Evolutionary conservation across 2,888 invertebrate species (phyloP).

Genomic region (Metallyticus violacea): DNA sequence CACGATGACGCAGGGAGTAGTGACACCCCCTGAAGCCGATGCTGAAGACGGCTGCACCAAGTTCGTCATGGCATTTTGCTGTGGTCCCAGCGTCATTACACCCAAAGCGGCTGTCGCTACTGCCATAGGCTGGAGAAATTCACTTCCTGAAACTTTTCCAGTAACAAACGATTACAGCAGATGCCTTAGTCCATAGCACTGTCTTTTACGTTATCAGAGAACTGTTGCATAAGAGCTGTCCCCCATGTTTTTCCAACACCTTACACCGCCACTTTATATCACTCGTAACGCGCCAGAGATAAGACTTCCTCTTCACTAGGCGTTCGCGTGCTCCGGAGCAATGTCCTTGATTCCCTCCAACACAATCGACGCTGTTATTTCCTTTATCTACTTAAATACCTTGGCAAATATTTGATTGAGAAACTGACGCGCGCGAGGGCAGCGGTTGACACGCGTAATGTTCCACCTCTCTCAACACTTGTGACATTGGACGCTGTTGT

Average conservation of each 20-base stretch:
- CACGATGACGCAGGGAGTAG: slow-evolving; percentile 55
- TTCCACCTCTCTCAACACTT: background rate
- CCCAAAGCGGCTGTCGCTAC: slow-evolving; percentile 41
- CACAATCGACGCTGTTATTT: background rate
- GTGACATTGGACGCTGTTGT: background rate
- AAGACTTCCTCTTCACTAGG: background rate
- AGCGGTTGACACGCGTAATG: background rate
- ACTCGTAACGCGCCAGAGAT: background rate
- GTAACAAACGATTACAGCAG: background rate
- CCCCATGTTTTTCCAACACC: background rate
- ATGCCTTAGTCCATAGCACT: background rate
- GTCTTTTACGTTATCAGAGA: background rate
- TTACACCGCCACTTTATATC: background rate
- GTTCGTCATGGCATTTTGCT: slow-evolving; percentile 49
- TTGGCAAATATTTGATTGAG: background rate
- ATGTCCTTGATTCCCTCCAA: background rate
- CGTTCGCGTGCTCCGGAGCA: too few relatives aligned
- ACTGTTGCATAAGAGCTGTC: background rate
- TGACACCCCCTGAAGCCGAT: slow-evolving; percentile 48
- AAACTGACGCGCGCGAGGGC: too few relatives aligned
- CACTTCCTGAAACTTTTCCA: background rate
- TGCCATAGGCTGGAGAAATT: slow-evolving; percentile 35
- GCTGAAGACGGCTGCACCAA: slow-evolving; percentile 49
- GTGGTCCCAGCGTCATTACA: slow-evolving; percentile 49
- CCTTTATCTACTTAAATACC: background rate